Evolutionary conservation across 1,140 invertebrate genomes (phyloP).

Genomic region (Meloidogyne floridensis): DNA sequence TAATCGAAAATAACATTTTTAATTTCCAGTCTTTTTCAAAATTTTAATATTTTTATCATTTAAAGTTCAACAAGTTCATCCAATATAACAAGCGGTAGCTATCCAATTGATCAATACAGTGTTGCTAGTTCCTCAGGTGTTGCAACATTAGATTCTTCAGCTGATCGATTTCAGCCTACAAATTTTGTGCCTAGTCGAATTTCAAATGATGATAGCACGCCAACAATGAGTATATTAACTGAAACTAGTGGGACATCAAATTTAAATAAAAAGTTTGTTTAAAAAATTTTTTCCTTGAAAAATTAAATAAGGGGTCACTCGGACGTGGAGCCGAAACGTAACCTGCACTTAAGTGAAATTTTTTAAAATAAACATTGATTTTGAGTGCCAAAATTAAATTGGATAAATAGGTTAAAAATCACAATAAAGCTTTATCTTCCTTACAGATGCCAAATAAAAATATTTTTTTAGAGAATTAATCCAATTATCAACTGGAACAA

Average conservation of each 20-base stretch:
- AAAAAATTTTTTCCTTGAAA: neutral
- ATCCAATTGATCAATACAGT: conserved; percentile 23
- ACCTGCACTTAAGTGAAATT: too few relatives aligned
- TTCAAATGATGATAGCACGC: conserved; percentile 25
- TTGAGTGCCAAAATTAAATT: too few relatives aligned
- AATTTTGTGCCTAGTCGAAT: conserved; percentile 7
- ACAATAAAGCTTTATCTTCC: too few relatives aligned
- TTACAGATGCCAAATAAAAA: too few relatives aligned
- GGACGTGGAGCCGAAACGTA: too few relatives aligned
- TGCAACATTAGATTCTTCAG: conserved; percentile 30
- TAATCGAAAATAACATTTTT: neutral
- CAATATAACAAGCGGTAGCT: conserved; percentile 30
- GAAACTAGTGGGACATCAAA: neutral
- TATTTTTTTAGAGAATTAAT: conserved; percentile 13
- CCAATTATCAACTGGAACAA: conserved; percentile 11
- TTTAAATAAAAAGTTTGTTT: neutral
- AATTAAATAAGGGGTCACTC: too few relatives aligned
- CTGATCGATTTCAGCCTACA: conserved; percentile 21
- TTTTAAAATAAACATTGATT: too few relatives aligned
- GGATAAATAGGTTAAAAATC: too few relatives aligned
- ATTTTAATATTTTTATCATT: neutral
- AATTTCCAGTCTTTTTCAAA: neutral
- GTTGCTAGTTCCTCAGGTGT: conserved; percentile 24
- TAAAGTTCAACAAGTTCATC: conserved; percentile 26
- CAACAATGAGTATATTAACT: conserved; percentile 25